A percentile compares a stretch with the other conserved stretches of the same genome.
Evolutionary conservation across 2,888 invertebrate genomes (phyloP).

Genomic region (Yponomeuta malinellus): DNA sequence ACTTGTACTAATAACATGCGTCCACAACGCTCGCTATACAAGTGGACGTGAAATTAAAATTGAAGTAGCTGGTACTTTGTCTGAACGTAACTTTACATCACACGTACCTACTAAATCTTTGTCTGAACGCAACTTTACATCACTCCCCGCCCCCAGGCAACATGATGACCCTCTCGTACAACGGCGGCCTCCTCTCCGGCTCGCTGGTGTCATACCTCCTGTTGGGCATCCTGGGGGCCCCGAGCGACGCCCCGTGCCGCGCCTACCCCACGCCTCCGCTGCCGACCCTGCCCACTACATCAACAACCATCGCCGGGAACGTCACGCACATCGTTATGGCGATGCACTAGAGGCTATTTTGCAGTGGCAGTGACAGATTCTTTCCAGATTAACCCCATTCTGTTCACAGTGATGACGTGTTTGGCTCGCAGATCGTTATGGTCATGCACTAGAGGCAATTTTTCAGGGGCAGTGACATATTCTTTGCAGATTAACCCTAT

Average conservation of each 20-base stretch:
- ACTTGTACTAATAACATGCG: too few relatives aligned
- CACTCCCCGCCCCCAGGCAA: conserved; percentile 77
- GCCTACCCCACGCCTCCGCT: conserved; percentile 58
- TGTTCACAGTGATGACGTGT: too few relatives aligned
- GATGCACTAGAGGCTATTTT: conserved; percentile 8
- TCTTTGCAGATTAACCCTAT: too few relatives aligned
- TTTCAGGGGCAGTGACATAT: too few relatives aligned
- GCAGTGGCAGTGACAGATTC: background rate
- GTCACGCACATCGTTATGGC: conserved; percentile 27
- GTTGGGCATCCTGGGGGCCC: conserved; percentile 77
- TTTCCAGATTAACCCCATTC: too few relatives aligned
- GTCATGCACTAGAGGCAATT: conserved; percentile 9
- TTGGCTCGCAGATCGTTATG: conserved; percentile 25
- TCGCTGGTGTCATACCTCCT: conserved; percentile 89
- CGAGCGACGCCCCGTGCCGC: conserved; percentile 64
- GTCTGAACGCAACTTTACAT: background rate
- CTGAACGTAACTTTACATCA: too few relatives aligned
- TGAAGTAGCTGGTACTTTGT: too few relatives aligned
- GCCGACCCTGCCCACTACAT: conserved; percentile 42
- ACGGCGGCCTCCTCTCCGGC: conserved; percentile 89
- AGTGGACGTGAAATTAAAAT: too few relatives aligned
- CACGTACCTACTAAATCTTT: background rate
- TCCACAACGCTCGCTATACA: too few relatives aligned
- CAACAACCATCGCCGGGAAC: conserved; percentile 32
- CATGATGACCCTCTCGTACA: conserved; percentile 95